A percentile compares a stretch with the other conserved stretches of the same genome.
These are phyloP conservation scores for Eupristina koningsbergeri DNA, from an alignment of 1,140 invertebrate species.

Conservation along the genomic window DNA sequence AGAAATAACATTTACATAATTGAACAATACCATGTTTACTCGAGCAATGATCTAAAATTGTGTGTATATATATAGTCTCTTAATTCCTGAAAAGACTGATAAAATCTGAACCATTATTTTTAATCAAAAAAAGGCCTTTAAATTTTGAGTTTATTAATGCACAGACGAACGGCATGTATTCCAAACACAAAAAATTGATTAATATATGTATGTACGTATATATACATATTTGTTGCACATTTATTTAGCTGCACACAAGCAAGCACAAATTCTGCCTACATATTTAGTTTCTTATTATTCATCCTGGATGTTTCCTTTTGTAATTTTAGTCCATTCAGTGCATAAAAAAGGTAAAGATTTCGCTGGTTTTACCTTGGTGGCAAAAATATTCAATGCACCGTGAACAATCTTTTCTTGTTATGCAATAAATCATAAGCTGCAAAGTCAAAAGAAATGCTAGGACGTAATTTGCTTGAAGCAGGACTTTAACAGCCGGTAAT, in stretches of 20 bases:
- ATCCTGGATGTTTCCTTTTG: background rate
- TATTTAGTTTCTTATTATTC: background rate
- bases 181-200: no score
- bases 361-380: background rate
- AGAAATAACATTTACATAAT: no score
- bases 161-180: no score
- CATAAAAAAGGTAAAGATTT: background rate
- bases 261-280: background rate
- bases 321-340: background rate
- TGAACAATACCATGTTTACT: no score
- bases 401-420: constrained; percentile 9
- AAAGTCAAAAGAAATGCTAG: background rate
- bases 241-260: background rate
- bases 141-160: no score
- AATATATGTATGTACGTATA: no score
- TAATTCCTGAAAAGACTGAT: background rate
- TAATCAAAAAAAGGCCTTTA: no score
- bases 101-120: background rate
- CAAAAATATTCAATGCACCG: background rate
- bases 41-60: no score
- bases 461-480: constrained; percentile 1
- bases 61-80: no score
- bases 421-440: background rate
- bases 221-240: background rate
- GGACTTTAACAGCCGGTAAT: background rate